Evolutionary conservation across 2,113 vertebrate species (phyloP), one percentile per base, ranked within the genome.

Genomic region (Microcebus ravelobensis): DNA sequence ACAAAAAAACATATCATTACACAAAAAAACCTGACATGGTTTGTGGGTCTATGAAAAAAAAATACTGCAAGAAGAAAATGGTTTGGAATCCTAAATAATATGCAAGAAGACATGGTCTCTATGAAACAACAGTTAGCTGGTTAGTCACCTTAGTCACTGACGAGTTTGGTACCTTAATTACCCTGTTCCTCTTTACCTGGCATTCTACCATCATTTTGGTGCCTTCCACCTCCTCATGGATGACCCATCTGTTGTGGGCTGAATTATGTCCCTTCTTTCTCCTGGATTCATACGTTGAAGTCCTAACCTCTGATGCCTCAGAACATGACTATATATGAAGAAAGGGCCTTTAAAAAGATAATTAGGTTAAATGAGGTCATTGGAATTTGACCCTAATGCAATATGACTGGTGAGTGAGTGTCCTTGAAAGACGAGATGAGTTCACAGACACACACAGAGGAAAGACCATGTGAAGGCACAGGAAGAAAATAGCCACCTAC

Each of bases 31-130:
- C 0, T 45, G 52, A 50, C 36, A 76, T 76, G 36, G 9, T 14
- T 45, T 70, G 67, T 82, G 11, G 25, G 10, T 81, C n/a, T 91
- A 36, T 50, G 29, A 55, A 55, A 90, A 94, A 95, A 94, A 95
- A 90, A 27, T 36, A 34, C 2, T 67, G 0, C n/a, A 86, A 63
- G 36, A 61, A 83, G 59, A 39, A 86, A 96, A 85, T 71, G 11
- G 25, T 50, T 90, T 85, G 25, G 17, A 97, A 94, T 71, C 59
- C 8, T 76, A 90, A 91, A 17, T 65, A 83, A 74, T 61, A 74
- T 21, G 4, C 5, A 79, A 76, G 55, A 92, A 88, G 14, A 27
- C 8, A 52, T 1, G 42, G 13, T 3, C 12, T 96, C 42, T 13
- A 1, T 10, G 36, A 92, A 80, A 81, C 0, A 55, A 42, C 4